A percentile compares a stretch with the other conserved stretches of the same genome.
These are phyloP conservation scores for Peribatodes rhomboidaria DNA, from an alignment of 2,888 invertebrate species.

Conservation along the genomic window DNA sequence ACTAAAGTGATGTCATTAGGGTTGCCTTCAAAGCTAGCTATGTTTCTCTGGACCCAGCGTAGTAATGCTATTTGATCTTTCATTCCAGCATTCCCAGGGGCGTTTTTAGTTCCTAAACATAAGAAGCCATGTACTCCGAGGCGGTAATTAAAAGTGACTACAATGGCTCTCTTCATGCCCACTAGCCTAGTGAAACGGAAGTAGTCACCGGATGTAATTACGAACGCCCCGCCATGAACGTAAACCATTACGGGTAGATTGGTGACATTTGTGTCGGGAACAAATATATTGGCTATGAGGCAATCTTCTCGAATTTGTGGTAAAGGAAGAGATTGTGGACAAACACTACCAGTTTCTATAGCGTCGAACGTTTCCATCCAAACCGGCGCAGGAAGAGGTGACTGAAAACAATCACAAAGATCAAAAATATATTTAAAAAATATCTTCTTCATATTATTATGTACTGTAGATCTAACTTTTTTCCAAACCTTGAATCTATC, in stretches of 20 bases:
- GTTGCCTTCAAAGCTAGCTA: slow-evolving; percentile 46
- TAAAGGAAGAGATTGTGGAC: slow-evolving; percentile 21
- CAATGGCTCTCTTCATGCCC: slow-evolving; percentile 38
- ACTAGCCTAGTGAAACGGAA: slow-evolving; percentile 22
- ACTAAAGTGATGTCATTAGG: slow-evolving; percentile 42
- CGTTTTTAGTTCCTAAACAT: slow-evolving; percentile 47
- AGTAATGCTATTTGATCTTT: slow-evolving; percentile 45
- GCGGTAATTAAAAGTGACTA: slow-evolving; percentile 47
- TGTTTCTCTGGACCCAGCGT: slow-evolving; percentile 45
- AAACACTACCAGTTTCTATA: slow-evolving; percentile 9
- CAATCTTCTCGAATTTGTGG: slow-evolving; percentile 34
- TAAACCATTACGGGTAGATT: slow-evolving; percentile 46
- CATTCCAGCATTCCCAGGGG: slow-evolving; percentile 49
- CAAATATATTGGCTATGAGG: slow-evolving; percentile 38
- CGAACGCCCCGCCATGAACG: slow-evolving; percentile 45
- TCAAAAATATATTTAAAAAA: neutral
- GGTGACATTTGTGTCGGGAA: slow-evolving; percentile 42
- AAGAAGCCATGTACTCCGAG: slow-evolving; percentile 47
- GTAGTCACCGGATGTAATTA: slow-evolving; percentile 27
- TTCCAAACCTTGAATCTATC: slow-evolving; percentile 28
- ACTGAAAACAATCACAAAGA: slow-evolving; percentile 22
- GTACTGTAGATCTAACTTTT: neutral
- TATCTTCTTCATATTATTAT: neutral
- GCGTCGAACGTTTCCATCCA: slow-evolving; percentile 33
- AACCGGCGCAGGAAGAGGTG: slow-evolving; percentile 32